Evolutionary conservation across 2,797 vertebrate genomes (phyloP), one percentile per base, ranked within the genome.

Genomic region (Xiphorhynchus erythropygius): DNA sequence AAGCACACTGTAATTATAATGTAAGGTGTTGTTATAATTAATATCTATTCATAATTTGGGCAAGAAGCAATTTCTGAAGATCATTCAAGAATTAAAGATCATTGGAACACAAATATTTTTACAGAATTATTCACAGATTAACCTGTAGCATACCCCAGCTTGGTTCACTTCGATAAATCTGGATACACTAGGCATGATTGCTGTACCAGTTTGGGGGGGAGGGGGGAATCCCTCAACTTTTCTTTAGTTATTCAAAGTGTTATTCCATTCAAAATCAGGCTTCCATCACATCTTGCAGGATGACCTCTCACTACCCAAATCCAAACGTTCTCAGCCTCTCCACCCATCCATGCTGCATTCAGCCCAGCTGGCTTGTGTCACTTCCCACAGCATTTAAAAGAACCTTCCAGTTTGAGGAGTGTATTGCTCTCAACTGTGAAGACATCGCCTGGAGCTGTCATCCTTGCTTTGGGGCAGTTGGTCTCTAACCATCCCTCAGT

Each of bases 61-160:
- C 39, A 73, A 93, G 69, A 93, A 92, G 23, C 59, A 89, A 91
- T 93, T 96, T 92, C 46, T 93, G 79, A 87, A 68, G 24, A 85
- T 73, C 53, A 35, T 60, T 85, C 42, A 75, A 60, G n/a, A 73
- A 33, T 53, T 94, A 64, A 80, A 56, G 60, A 64, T 47, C 49
- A 81, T 39, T 53, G 85, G 71, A 92, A 80, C 33, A 28, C 0
- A 0, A 83, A 68, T 70, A 25, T 84, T 92, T 93, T 81, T 85
- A 68, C 42, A 47, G 11, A 87, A 35, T 69, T 94, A 86, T 81
- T 88, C 47, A 41, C 28, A 28, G 15, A 21, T 76, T 44, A 53
- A 62, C 28, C 60, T 47, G 15, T 44, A 71, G 14, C 39, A 41
- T 30, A 35, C 2, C 27, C n/a, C 62, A 42, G 1, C 18, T 37